Evolutionary conservation across 2,797 vertebrate genomes (phyloP), one percentile per base, ranked within the genome.

Genomic region (Pogoniulus pusillus): DNA sequence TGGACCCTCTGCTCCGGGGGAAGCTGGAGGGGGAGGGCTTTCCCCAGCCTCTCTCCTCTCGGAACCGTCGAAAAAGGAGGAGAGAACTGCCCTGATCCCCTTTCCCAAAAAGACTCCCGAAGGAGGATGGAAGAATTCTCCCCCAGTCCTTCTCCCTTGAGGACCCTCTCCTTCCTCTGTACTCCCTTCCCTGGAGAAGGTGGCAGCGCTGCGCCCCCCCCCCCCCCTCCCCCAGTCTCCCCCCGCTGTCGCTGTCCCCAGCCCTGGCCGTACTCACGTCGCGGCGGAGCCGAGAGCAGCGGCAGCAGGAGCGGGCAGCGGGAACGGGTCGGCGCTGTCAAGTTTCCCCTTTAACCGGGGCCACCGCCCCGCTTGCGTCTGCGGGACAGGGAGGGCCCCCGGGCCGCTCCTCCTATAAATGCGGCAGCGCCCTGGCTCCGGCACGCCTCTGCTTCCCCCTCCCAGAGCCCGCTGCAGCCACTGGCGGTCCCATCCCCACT

Each of bases 291-390:
- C 69, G 83, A 85, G 83, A 47, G 59, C 62, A 63, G 39, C 37
- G 60, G 37, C 18, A 63, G 37, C 35, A 39, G 60, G 29, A 41
- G 15, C 60, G 37, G 26, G 37, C 37, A 63, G 37, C 37, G 60
- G 60, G 60, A 63, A 63, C 91, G 74, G 78, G 78, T 78, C 76
- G 82, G 76, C 70, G 82, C 92, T 89, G 90, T 72, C 92, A 94
- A 91, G 76, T 79, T 92, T 94, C 76, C 69, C 76, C 92, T 94
- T 95, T 95, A 93, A 93, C 66, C 26, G 85, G 57, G 83, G 91
- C 92, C 94, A 72, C 92, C 94, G 88, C 94, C 94, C 94, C 91
- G 82, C 71, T 93, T 89, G 94, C 94, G 92, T 94, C 88, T 66
- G 91, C 43, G 60, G 75, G 82, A 14, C 88, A 14, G 92, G 94